These are phyloP conservation scores for Eubucco bourcierii DNA, from an alignment of 2,113 vertebrate species.

Conservation along the genomic window DNA sequence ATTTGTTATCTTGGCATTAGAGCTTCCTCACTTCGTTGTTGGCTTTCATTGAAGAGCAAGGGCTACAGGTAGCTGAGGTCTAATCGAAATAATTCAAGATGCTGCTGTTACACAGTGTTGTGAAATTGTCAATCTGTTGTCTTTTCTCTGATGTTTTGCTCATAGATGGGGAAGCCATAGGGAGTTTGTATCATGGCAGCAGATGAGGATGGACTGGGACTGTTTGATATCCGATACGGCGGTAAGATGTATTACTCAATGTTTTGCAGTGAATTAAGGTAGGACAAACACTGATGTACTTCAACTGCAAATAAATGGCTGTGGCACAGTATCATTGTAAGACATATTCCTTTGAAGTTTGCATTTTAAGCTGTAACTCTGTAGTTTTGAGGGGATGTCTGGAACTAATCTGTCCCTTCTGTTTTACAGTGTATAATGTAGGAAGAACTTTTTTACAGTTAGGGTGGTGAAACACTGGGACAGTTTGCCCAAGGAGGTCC, in stretches of 20 bases:
- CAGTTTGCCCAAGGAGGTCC: too few relatives aligned
- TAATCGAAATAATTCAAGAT: background rate
- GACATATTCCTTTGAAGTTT: background rate
- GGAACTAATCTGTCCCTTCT: background rate
- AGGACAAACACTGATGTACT: background rate
- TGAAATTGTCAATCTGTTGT: background rate
- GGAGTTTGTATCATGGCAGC: conserved; percentile 76
- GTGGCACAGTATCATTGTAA: background rate
- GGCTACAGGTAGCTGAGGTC: background rate
- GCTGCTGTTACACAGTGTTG: background rate
- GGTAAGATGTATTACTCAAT: conserved; percentile 32
- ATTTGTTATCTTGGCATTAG: background rate
- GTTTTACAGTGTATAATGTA: background rate
- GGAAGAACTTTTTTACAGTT: too few relatives aligned
- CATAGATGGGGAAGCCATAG: conserved; percentile 73
- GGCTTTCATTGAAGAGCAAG: background rate
- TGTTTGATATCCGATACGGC: conserved; percentile 54
- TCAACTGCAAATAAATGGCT: background rate
- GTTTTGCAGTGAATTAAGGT: background rate
- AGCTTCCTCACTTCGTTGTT: background rate
- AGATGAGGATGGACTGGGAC: conserved; percentile 73
- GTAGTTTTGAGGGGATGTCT: background rate
- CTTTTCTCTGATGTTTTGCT: background rate
- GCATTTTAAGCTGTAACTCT: background rate
- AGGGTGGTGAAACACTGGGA: too few relatives aligned